Percentiles rank a stretch among this genome's conserved stretches.
Conservation (phyloP, 2,113 vertebrate genomes). For the Ophiodon elongatus region DNA sequence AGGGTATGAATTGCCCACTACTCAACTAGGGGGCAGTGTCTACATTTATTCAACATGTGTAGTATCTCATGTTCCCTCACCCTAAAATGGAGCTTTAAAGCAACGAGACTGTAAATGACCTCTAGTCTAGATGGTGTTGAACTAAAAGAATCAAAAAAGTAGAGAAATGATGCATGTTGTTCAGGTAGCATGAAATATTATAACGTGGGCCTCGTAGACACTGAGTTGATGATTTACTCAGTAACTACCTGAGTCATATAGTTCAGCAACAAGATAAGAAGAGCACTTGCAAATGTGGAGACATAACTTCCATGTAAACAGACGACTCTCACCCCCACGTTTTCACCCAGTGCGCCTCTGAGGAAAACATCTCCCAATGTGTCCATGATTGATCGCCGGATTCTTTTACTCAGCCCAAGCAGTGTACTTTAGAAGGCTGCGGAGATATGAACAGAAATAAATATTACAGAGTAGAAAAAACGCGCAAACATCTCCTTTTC, state of each 20-base stretch:
- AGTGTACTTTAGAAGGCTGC: neutral
- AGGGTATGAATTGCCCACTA: neutral
- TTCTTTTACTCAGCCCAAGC: conserved; percentile 13
- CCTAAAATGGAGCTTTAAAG: conserved; percentile 35
- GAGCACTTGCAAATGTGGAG: conserved; percentile 41
- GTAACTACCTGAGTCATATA: conserved; percentile 58
- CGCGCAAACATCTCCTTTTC: neutral
- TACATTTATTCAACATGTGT: conserved; percentile 19
- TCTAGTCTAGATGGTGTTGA: neutral
- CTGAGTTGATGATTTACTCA: conserved; percentile 36
- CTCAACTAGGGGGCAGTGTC: conserved; percentile 47
- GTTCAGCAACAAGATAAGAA: conserved; percentile 37
- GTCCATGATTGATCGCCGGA: conserved; percentile 29
- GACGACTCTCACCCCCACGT: conserved; percentile 58
- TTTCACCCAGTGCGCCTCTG: conserved; percentile 39
- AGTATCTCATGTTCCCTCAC: conserved; percentile 3
- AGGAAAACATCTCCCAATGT: conserved; percentile 39
- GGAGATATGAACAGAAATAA: conserved; percentile 7
- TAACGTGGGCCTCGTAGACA: conserved; percentile 31
- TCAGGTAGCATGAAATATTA: conserved; percentile 13
- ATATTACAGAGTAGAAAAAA: conserved; percentile 12
- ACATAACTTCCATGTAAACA: conserved; percentile 51
- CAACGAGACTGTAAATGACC: neutral
- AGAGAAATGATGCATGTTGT: neutral
- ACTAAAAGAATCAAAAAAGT: neutral